Evolutionary conservation across 1,140 invertebrate genomes (phyloP).

Genomic region (Drosophila busckii): DNA sequence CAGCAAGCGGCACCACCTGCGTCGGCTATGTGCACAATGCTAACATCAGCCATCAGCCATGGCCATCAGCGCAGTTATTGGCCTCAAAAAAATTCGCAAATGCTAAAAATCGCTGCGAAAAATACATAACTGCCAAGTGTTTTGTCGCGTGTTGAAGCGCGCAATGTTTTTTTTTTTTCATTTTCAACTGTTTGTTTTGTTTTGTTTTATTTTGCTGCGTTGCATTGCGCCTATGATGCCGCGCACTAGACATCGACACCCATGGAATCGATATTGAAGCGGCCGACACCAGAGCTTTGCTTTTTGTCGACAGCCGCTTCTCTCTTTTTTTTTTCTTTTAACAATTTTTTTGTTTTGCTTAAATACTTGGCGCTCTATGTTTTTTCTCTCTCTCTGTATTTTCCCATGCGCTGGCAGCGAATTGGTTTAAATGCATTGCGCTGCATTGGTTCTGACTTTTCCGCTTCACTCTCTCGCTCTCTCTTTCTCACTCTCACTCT

Average conservation of each 20-base stretch:
- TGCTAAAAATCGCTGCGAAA: constrained; percentile 58
- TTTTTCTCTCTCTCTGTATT: constrained; percentile 18
- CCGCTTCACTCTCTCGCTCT: too few relatives aligned
- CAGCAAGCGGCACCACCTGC: constrained; percentile 35
- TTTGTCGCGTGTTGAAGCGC: constrained; percentile 62
- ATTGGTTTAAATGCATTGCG: constrained; percentile 64
- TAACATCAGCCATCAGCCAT: constrained; percentile 44
- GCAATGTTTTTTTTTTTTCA: constrained; percentile 62
- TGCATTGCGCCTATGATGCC: constrained; percentile 34
- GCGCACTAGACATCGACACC: constrained; percentile 14
- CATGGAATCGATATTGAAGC: constrained; percentile 24
- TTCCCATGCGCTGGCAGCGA: constrained; percentile 52
- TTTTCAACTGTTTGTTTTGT: neutral
- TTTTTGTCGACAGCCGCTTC: constrained; percentile 9
- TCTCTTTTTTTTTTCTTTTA: constrained; percentile 22
- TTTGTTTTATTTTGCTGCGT: constrained; percentile 16
- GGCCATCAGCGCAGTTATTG: constrained; percentile 70
- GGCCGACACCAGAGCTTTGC: constrained; percentile 33
- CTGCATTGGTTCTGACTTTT: constrained; percentile 29
- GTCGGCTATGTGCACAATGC: neutral
- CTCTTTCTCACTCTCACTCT: too few relatives aligned
- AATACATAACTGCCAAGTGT: constrained; percentile 45
- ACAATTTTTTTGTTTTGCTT: constrained; percentile 66
- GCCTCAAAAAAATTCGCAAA: constrained; percentile 68
- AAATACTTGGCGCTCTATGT: constrained; percentile 35